Evolutionary conservation across 2,797 vertebrate genomes (phyloP).

Genomic region (Poeciliopsis presidionis): DNA sequence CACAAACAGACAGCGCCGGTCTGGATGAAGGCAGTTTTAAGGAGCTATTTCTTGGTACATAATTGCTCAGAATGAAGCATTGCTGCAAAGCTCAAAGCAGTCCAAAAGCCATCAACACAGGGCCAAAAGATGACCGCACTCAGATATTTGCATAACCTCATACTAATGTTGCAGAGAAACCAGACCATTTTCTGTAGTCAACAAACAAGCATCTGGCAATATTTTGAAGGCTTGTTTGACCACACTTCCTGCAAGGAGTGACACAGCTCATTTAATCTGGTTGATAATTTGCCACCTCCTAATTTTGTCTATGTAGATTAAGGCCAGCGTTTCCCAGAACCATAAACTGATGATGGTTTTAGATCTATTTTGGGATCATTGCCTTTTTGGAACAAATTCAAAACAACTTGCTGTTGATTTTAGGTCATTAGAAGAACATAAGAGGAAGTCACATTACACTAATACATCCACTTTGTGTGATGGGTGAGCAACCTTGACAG

Average conservation of each 20-base stretch:
- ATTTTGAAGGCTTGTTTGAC: not conserved
- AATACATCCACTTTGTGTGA: not conserved
- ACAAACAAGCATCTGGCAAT: not conserved
- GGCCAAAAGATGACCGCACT: not conserved
- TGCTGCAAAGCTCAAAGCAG: not conserved
- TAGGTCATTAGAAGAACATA: not conserved
- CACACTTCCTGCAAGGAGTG: no score
- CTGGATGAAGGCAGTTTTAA: not conserved
- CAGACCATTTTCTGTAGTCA: not conserved
- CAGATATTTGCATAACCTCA: not conserved
- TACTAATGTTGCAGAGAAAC: not conserved
- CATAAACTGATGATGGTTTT: not conserved
- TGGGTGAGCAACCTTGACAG: not conserved
- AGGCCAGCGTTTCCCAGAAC: not conserved
- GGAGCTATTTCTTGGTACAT: not conserved
- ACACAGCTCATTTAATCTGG: not conserved
- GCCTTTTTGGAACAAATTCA: not conserved
- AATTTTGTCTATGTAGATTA: not conserved
- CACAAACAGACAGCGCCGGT: conserved; percentile 4
- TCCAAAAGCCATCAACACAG: not conserved
- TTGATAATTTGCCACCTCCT: not conserved
- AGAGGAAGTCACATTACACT: not conserved
- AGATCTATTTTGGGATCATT: not conserved
- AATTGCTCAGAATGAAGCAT: not conserved
- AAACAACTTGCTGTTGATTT: not conserved